Conservation (phyloP, 2,113 vertebrate genomes). For the Xiphophorus maculatus region DNA sequence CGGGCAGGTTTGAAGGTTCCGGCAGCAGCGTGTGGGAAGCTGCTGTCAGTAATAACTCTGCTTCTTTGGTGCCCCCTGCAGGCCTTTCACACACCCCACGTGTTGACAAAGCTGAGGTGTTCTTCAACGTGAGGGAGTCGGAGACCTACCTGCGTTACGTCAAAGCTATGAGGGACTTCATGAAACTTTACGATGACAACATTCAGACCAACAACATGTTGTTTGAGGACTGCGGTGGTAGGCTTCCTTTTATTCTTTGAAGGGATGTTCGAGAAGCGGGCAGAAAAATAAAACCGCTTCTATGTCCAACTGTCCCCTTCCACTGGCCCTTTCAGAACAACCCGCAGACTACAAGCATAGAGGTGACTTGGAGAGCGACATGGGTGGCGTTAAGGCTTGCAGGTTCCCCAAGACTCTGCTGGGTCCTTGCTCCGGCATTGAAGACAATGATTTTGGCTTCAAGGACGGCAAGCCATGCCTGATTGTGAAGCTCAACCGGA, state of each 20-base stretch:
- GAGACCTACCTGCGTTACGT: conserved; percentile 79
- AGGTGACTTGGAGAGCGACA: conserved; percentile 79
- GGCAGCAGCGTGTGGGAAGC: too few species aligned
- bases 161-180: conserved; percentile 77
- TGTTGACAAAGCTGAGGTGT: conserved; percentile 82
- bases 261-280: too few species aligned
- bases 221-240: conserved; percentile 89
- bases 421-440: conserved; percentile 88
- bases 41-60: too few species aligned
- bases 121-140: conserved; percentile 70
- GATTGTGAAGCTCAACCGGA: conserved; percentile 93
- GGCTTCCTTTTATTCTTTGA: conserved; percentile 29
- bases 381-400: conserved; percentile 86
- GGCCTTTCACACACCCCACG: conserved; percentile 78
- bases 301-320: not conserved
- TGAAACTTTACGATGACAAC: conserved; percentile 79
- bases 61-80: conserved; percentile 26
- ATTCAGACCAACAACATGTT: conserved; percentile 75
- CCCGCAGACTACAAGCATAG: conserved; percentile 81
- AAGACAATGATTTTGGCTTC: conserved; percentile 84
- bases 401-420: conserved; percentile 84
- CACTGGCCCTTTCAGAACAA: conserved; percentile 46
- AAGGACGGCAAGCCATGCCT: conserved; percentile 90
- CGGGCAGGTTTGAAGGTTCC: too few species aligned
- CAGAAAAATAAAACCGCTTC: too few species aligned